phyloP scores from a whole-genome alignment of 2,888 invertebrate genomes.

The Clepsis dumicolana region DNA sequence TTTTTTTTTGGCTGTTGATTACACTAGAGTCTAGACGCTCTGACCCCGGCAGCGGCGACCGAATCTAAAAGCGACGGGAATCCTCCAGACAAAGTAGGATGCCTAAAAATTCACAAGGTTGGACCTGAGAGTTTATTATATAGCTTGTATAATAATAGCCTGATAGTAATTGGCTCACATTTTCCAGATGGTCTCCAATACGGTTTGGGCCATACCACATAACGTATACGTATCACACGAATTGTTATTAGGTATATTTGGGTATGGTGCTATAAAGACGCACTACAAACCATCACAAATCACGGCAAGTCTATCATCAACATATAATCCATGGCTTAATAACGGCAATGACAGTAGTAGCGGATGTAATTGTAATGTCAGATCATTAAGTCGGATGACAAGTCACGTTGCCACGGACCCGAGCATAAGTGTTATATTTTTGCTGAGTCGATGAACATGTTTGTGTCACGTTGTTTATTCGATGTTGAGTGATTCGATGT shows the following conservation, averaged over 20 bases:
- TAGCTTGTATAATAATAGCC: too few species aligned
- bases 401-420: constrained; percentile 15
- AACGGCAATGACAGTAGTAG: not conserved
- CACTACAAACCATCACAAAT: not conserved
- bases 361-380: not conserved
- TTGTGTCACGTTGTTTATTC: not conserved
- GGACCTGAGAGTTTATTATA: too few species aligned
- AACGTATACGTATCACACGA: too few species aligned
- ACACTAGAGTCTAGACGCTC: too few species aligned
- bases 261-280: not conserved
- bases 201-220: too few species aligned
- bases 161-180: too few species aligned
- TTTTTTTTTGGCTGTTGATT: too few species aligned
- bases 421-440: constrained; percentile 12
- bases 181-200: too few species aligned
- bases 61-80: too few species aligned
- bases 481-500: not conserved
- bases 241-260: not conserved
- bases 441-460: not conserved
- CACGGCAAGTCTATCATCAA: not conserved
- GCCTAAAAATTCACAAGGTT: too few species aligned
- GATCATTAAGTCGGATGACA: not conserved
- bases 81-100: too few species aligned
- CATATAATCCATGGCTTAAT: constrained; percentile 5
- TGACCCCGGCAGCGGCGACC: too few species aligned